phyloP scores from a whole-genome alignment of 2,888 invertebrate genomes.

The Lasioglossum morio region DNA sequence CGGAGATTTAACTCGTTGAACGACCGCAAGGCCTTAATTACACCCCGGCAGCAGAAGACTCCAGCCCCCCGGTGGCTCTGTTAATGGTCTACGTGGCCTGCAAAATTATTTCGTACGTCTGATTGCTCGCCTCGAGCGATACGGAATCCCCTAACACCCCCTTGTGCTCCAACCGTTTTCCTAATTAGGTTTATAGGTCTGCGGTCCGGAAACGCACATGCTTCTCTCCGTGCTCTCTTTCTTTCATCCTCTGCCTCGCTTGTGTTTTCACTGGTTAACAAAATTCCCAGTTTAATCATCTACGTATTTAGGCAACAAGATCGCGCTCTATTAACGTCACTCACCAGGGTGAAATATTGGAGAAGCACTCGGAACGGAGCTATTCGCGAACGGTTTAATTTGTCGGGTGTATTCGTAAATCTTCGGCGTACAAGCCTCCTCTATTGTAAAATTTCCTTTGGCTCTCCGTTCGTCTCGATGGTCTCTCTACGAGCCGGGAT shows the following conservation, averaged over 20 bases:
- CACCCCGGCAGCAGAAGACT: neutral
- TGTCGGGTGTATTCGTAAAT: constrained; percentile 6
- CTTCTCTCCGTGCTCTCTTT: neutral
- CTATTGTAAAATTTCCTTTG: constrained; percentile 1
- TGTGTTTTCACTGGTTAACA: neutral
- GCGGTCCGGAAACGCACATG: neutral
- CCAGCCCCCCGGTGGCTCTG: constrained; percentile 11
- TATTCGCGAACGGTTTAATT: constrained; percentile 3
- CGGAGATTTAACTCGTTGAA: constrained; percentile 31
- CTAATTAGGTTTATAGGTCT: constrained; percentile 11
- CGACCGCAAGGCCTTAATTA: constrained; percentile 11
- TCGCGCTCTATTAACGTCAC: no score
- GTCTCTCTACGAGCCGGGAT: neutral
- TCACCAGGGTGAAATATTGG: no score
- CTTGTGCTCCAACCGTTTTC: neutral
- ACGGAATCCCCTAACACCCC: neutral
- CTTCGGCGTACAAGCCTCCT: neutral
- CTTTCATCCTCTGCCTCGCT: neutral
- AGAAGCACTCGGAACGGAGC: neutral
- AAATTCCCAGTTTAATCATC: neutral
- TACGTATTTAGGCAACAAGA: no score
- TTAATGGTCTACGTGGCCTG: constrained; percentile 18
- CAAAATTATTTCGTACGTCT: constrained; percentile 18
- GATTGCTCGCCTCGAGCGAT: constrained; percentile 6
- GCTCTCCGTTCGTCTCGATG: neutral